Evolutionary conservation across 2,888 invertebrate species (phyloP).

Genomic region (Pinctada fucata): DNA sequence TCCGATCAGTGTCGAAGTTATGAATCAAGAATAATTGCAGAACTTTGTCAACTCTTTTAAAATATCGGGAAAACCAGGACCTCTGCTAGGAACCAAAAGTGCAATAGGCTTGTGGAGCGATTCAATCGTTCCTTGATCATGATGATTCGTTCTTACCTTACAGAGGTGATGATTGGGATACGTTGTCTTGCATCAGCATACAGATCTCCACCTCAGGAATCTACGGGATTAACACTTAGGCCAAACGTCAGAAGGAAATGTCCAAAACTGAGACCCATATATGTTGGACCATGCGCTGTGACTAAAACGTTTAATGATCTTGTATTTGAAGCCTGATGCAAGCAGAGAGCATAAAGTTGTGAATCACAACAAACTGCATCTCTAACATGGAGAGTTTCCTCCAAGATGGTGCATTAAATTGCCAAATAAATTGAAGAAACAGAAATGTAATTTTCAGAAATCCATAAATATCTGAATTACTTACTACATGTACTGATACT

Average conservation of each 20-base stretch:
- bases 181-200: constrained; percentile 23
- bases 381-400: background rate
- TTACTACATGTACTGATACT: background rate
- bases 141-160: constrained; percentile 27
- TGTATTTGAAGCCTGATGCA: background rate
- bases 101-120: constrained; percentile 35
- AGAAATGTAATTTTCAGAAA: background rate
- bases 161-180: constrained; percentile 7
- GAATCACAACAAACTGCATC: constrained; percentile 15
- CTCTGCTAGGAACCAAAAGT: constrained; percentile 21
- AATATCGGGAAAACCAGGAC: constrained; percentile 37
- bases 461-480: background rate
- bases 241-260: constrained; percentile 18
- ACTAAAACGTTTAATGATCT: constrained; percentile 10
- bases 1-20: constrained; percentile 44
- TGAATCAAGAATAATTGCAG: constrained; percentile 26
- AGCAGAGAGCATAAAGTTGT: background rate
- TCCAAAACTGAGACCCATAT: constrained; percentile 32
- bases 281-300: constrained; percentile 38
- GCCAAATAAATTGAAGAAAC: background rate
- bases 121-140: constrained; percentile 32
- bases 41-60: constrained; percentile 24
- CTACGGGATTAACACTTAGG: constrained; percentile 38
- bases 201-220: constrained; percentile 25
- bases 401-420: constrained; percentile 3